Percentiles rank a stretch among this genome's conserved stretches.
Conservation (phyloP, 2,797 vertebrate genomes). For the Phataginus tetradactyla region DNA sequence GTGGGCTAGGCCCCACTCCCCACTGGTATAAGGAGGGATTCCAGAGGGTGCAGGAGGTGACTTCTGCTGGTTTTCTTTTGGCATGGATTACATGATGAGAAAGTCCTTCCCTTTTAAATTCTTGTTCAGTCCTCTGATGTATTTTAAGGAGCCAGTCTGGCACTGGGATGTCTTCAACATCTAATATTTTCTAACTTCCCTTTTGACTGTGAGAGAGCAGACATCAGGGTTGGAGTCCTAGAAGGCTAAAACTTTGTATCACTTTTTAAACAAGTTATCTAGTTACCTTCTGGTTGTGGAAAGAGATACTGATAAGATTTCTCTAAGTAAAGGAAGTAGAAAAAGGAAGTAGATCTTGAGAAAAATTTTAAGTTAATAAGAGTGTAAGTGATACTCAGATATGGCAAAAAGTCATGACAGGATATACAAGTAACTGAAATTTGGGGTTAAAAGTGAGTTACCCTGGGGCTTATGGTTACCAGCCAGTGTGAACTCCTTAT, state of each 20-base stretch:
- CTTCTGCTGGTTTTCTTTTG: neutral
- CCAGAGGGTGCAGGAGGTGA: neutral
- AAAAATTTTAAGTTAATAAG: neutral
- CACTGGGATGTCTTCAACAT: too few species aligned
- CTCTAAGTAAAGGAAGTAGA: neutral
- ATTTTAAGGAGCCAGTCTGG: neutral
- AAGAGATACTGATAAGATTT: slow-evolving; percentile 4
- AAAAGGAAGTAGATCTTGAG: neutral
- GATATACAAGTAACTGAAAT: neutral
- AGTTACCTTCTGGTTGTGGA: neutral
- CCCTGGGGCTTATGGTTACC: neutral
- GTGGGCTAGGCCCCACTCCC: too few species aligned
- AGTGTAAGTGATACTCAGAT: neutral
- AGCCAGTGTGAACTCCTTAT: neutral
- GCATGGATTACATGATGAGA: neutral
- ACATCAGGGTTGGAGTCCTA: neutral
- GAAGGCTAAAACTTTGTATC: neutral
- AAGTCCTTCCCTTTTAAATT: neutral
- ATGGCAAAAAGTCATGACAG: neutral
- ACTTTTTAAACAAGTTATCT: neutral
- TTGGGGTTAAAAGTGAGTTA: neutral
- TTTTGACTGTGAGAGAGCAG: neutral
- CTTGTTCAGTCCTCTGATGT: neutral
- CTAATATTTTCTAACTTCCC: neutral
- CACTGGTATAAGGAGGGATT: neutral